These are phyloP conservation scores for Nasonia vitripennis DNA, from an alignment of 1,140 invertebrate species.

Conservation along the genomic window DNA sequence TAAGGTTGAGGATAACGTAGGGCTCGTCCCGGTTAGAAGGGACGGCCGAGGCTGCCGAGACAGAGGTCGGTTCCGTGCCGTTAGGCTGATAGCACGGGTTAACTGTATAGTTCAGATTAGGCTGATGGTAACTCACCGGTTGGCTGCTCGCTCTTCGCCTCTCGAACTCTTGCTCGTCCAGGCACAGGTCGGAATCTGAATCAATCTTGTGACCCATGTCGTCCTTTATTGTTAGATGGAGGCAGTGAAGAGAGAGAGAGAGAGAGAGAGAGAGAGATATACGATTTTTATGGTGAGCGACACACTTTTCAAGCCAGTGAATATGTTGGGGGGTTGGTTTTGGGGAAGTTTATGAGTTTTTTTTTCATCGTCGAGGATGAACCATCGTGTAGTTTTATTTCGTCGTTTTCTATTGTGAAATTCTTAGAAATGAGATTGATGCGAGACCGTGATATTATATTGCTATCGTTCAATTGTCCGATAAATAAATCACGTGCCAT, in stretches of 20 bases:
- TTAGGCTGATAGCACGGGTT: slow-evolving; percentile 75
- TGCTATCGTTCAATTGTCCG: too few species aligned
- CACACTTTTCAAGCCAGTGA: neutral
- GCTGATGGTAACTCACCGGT: slow-evolving; percentile 75
- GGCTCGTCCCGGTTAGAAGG: slow-evolving; percentile 68
- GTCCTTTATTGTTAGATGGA: slow-evolving; percentile 73
- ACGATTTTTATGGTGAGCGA: neutral
- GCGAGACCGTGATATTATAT: too few species aligned
- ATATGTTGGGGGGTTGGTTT: neutral
- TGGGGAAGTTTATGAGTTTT: neutral
- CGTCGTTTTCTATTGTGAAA: neutral
- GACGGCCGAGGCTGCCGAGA: slow-evolving; percentile 49
- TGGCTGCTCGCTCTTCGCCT: slow-evolving; percentile 68
- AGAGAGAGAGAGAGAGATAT: neutral
- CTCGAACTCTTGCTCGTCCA: slow-evolving; percentile 80
- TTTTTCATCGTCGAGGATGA: neutral
- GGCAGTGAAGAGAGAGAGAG: neutral
- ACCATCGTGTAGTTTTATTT: neutral
- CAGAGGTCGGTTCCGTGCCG: slow-evolving; percentile 62
- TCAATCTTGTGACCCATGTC: slow-evolving; percentile 80
- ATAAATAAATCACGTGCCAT: too few species aligned
- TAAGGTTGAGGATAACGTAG: slow-evolving; percentile 73
- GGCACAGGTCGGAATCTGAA: slow-evolving; percentile 91
- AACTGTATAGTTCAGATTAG: slow-evolving; percentile 74
- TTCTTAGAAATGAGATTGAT: too few species aligned